Percentiles rank a stretch among this genome's conserved stretches.
Conservation (phyloP, 2,797 vertebrate species). For the Anisognathus igniventris region DNA sequence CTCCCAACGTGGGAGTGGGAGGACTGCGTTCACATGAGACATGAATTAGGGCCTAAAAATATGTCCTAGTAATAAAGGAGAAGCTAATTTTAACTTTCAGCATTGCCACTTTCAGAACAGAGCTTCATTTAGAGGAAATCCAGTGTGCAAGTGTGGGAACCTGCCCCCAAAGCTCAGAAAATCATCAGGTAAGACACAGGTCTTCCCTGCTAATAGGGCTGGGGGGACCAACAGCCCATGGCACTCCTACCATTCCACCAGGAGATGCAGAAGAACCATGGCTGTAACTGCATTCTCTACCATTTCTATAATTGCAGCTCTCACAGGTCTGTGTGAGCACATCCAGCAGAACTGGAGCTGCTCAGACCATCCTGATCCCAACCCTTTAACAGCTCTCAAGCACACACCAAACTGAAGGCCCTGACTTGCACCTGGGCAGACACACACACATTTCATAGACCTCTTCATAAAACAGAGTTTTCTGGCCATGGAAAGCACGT, state of each 20-base stretch:
- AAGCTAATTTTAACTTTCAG: slow-evolving; percentile 16
- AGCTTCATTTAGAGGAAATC: background rate
- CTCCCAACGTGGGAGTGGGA: background rate
- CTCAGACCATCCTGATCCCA: background rate
- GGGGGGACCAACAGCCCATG: background rate
- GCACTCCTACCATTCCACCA: background rate
- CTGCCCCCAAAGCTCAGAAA: background rate
- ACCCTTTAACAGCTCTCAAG: background rate
- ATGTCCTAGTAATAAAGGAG: slow-evolving; percentile 14
- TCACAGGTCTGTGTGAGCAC: background rate
- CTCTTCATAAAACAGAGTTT: background rate
- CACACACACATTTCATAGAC: background rate
- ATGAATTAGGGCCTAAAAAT: slow-evolving; percentile 53
- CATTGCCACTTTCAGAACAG: background rate
- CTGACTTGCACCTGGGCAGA: background rate
- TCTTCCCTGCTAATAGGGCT: background rate
- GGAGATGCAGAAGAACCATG: rapidly evolving
- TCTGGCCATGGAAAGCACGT: background rate
- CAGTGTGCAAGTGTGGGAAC: background rate
- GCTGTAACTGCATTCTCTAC: background rate
- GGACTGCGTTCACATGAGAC: background rate
- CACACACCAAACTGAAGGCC: background rate
- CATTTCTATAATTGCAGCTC: background rate
- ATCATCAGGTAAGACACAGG: background rate
- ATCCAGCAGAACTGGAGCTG: background rate